Base-by-base conservation (phyloP, 2,113 vertebrate genomes). In the Xiphophorus hellerii region DNA sequence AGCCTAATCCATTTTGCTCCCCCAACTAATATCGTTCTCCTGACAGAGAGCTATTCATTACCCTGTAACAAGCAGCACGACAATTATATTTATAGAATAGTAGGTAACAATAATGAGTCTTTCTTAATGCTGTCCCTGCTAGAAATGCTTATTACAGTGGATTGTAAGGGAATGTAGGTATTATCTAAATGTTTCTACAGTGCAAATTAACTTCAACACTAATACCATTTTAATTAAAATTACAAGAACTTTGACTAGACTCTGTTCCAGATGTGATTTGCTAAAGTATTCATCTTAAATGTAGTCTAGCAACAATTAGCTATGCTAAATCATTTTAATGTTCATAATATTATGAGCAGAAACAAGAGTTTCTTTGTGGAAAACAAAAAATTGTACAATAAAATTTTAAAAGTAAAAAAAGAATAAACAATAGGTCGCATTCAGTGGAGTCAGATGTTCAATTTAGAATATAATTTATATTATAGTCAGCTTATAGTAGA, bases 1-100 rank as follows among this genome's bases (percentile, higher is more conserved):
- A 84, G 84, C 54, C 48, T 71, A 85, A 90, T 89, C 78, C 84
- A 85, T 87, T 89, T 84, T 62, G 33, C 73, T 81, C 54, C 77
- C 74, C 74, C 89, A 86, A 89, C 71, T 82, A 88, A 93, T 82
- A 79, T 48, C 20, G 85, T 65, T n/a, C 11, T 63, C 31, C 33
- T 75, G 76, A 88, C 78, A 63, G 63, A 73, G 65, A 90, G 54
- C 66, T 87, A 87, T 81, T 89, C 80, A 84, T 84, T 67, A 54
- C 29, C 22, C 58, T 64, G 28, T 69, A 75, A 64, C 68, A 72
- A 66, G 62, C 65, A 39, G 61, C 62, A 63, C 44, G 68, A 71
- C 13, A 54, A 69, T 29, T 35, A 8, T 60, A 58, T 64, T 28
- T 67, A 27, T 51, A 20, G 31, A 0, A 61, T 39, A 11, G 20